phyloP scores from a whole-genome alignment of 2,113 vertebrate genomes.

The Ammodytes dubius region DNA sequence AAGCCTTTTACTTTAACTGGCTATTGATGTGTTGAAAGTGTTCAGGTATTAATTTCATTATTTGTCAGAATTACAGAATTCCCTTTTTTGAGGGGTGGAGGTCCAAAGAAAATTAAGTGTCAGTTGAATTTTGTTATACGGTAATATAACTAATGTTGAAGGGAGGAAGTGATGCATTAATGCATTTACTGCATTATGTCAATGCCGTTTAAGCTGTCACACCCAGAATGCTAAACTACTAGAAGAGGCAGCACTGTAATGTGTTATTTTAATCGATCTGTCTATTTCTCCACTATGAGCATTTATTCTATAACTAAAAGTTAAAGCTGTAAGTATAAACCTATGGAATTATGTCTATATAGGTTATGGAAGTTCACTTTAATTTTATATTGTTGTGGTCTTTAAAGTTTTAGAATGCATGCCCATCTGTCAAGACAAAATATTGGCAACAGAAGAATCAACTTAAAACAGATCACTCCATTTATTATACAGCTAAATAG shows the following conservation, averaged over 20 bases:
- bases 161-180: too few relatives aligned
- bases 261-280: not conserved
- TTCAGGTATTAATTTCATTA: too few relatives aligned
- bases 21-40: too few relatives aligned
- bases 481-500: not conserved
- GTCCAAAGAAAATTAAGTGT: too few relatives aligned
- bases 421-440: not conserved
- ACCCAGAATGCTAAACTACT: too few relatives aligned
- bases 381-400: not conserved
- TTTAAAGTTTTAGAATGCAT: not conserved
- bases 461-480: not conserved
- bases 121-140: too few relatives aligned
- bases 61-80: too few relatives aligned
- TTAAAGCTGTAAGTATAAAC: not conserved
- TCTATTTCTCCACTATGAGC: not conserved
- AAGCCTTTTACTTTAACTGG: not conserved
- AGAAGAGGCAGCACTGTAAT: not conserved
- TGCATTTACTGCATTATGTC: too few relatives aligned
- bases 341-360: not conserved
- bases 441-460: not conserved
- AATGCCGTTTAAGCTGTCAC: too few relatives aligned
- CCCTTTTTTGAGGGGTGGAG: too few relatives aligned
- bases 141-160: too few relatives aligned
- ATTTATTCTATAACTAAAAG: not conserved
- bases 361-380: not conserved